Evolutionary conservation across 2,888 invertebrate genomes (phyloP), one percentile per base, ranked within the genome.

Genomic region (Ellobium chinense): DNA sequence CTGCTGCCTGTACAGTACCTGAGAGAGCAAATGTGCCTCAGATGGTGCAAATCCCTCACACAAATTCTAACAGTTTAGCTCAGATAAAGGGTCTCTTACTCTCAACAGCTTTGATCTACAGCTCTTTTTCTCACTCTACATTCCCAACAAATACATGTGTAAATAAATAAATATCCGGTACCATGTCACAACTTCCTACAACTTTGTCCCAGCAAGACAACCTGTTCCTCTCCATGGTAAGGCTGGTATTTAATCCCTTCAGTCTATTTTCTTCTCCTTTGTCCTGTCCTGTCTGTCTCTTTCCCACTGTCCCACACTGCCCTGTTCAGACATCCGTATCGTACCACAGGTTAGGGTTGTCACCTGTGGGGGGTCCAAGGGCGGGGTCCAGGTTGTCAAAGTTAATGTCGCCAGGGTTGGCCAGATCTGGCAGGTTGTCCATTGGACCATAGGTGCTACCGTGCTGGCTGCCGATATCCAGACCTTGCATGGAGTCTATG

Each of bases 401-500:
- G 91, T 96, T 96, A 88, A 96, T 94, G 91, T 96, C 96, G 70
- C 96, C 95, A 46, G 90, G 89, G 37, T 88, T 88, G 34, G 89
- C 89, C 39, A 91, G 82, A 77, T 91, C 90, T 18, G 89, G 87
- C 73, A 90, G 81, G 81, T 90, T 91, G 94, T 97, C 97, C 95
- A 97, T 96, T 75, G 95, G 94, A 85, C 96, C 96, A 93, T 97
- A 97, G 75, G 95, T 95, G 86, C 95, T 94, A 46, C 88, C 87
- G 68, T 91, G 90, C 65, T 94, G 94, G 31, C 96, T 95, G 92
- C 97, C 97, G 92, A 98, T 96, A 93, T 98, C 98, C 91, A 98
- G 94, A 87, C 97, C 97, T 95, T 98, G 97, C 97, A 98, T 97
- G 90, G 97, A 96, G 94, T 97, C 97, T 96, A 98, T 96, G 95